Evolutionary conservation across 2,888 invertebrate species (phyloP).

Genomic region (Cryptophagus acutangulus): DNA sequence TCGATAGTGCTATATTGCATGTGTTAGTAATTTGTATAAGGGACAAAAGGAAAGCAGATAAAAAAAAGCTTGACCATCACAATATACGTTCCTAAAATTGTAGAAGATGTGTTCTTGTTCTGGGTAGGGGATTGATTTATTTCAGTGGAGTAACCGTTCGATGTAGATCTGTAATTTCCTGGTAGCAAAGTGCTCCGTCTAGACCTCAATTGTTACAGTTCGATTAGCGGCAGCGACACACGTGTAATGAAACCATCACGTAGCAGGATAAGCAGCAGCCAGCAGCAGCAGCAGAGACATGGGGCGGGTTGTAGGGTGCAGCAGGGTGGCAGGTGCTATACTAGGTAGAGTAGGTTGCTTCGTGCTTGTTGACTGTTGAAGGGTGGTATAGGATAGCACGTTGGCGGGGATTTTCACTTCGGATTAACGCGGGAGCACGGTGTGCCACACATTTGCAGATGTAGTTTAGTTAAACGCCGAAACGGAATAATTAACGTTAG

Average conservation of each 20-base stretch:
- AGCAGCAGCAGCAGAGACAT: not conserved
- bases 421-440: conserved; percentile 31
- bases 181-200: conserved; percentile 11
- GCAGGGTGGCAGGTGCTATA: conserved; percentile 2
- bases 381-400: conserved; percentile 19
- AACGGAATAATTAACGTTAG: conserved; percentile 36
- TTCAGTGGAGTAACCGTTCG: conserved; percentile 3
- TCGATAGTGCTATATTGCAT: too few relatives aligned
- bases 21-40: too few relatives aligned
- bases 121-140: conserved; percentile 22
- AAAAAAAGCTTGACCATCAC: too few relatives aligned
- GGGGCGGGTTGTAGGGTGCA: conserved; percentile 4
- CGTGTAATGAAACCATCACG: conserved; percentile 14
- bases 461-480: conserved; percentile 34
- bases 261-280: conserved; percentile 3
- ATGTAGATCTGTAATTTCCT: conserved; percentile 11
- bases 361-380: conserved; percentile 18
- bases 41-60: too few relatives aligned
- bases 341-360: not conserved
- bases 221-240: conserved; percentile 21
- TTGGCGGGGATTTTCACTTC: conserved; percentile 27
- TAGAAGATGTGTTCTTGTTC: conserved; percentile 5
- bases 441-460: conserved; percentile 34
- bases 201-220: conserved; percentile 26
- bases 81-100: too few relatives aligned